phyloP scores from a whole-genome alignment of 2,888 invertebrate genomes.

The Pecten maximus region DNA sequence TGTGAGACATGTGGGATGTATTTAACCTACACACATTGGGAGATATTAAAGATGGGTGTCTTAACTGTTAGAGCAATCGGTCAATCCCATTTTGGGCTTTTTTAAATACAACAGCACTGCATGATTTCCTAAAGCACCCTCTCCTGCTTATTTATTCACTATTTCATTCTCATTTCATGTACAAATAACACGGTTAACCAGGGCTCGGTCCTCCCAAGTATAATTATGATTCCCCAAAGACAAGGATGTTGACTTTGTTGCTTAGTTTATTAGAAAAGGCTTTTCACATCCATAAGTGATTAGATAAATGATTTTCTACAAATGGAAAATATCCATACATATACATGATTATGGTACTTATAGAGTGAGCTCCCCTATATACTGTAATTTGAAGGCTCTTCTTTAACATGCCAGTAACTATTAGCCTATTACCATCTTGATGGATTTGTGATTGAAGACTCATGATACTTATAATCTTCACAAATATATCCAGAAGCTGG shows the following conservation, averaged over 20 bases:
- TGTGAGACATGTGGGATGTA: too few relatives aligned
- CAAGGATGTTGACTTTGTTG: not conserved
- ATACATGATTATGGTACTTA: not conserved
- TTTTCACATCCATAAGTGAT: not conserved
- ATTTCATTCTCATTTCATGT: not conserved
- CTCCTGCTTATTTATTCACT: not conserved
- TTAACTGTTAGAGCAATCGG: too few relatives aligned
- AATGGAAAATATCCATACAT: not conserved
- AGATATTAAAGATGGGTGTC: too few relatives aligned
- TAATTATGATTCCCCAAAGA: not conserved
- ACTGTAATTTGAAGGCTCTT: not conserved
- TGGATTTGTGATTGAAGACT: not conserved
- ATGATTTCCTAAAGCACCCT: not conserved
- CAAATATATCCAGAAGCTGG: not conserved
- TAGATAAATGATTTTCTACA: not conserved
- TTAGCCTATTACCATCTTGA: not conserved
- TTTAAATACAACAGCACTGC: not conserved
- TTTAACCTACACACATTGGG: too few relatives aligned
- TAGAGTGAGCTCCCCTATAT: not conserved
- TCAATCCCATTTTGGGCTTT: too few relatives aligned
- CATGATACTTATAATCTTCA: not conserved
- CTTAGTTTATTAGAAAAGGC: not conserved
- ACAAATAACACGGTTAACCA: not conserved
- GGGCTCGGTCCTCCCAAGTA: not conserved
- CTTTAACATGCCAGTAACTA: not conserved